Evolutionary conservation across 2,888 invertebrate species (phyloP).

Genomic region (Tridacna gigas): DNA sequence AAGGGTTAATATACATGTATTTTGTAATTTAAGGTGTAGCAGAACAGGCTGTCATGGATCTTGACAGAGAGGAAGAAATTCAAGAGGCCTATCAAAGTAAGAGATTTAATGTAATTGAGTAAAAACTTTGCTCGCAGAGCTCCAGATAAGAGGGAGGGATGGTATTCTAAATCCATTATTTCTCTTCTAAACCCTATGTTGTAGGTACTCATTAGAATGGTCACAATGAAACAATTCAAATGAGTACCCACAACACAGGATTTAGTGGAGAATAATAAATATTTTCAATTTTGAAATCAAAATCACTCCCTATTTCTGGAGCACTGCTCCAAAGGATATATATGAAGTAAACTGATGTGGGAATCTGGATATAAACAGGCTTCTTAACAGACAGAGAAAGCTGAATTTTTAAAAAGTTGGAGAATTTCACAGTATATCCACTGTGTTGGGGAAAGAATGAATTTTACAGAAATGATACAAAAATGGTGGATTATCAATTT

Average conservation of each 20-base stretch:
- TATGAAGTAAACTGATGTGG: background rate
- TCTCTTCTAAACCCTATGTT: too few relatives aligned
- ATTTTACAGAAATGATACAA: background rate
- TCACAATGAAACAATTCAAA: too few relatives aligned
- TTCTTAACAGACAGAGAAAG: too few relatives aligned
- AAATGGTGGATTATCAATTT: background rate
- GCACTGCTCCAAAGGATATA: background rate
- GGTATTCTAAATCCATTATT: too few relatives aligned
- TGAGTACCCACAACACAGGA: too few relatives aligned
- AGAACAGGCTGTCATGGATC: background rate
- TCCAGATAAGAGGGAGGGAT: too few relatives aligned
- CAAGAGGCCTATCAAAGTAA: slow-evolving; percentile 13
- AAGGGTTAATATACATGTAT: background rate
- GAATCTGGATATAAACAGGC: background rate
- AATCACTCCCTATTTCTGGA: too few relatives aligned
- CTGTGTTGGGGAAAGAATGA: background rate
- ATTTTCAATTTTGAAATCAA: too few relatives aligned
- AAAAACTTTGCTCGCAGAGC: background rate
- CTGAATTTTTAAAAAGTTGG: background rate
- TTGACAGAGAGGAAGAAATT: slow-evolving; percentile 18
- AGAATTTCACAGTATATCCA: background rate
- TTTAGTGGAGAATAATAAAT: too few relatives aligned
- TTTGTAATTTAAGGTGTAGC: background rate
- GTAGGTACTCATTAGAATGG: too few relatives aligned
- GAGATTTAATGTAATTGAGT: background rate